A percentile compares a stretch with the other conserved stretches of the same genome.
Evolutionary conservation across 2,113 vertebrate species (phyloP).

Genomic region (Cephalopholis sonnerati): DNA sequence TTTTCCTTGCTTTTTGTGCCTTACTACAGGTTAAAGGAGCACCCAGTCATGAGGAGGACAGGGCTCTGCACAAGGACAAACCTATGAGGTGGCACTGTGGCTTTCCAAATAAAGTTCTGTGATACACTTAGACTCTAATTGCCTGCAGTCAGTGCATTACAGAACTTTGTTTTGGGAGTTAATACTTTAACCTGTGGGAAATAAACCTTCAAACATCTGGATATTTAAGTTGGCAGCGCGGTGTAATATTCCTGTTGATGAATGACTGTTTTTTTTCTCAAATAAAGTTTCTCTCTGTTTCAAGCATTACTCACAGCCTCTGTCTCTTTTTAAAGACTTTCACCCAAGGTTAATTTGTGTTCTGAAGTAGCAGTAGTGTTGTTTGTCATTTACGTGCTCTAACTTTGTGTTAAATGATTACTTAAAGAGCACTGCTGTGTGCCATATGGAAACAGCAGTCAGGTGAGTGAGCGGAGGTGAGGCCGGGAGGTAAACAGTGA

Average conservation of each 20-base stretch:
- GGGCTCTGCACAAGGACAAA: slow-evolving; percentile 73
- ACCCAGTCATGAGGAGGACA: slow-evolving; percentile 65
- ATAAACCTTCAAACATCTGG: slow-evolving; percentile 71
- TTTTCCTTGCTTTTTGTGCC: slow-evolving; percentile 60
- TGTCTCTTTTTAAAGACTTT: slow-evolving; percentile 13
- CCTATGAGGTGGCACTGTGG: slow-evolving; percentile 81
- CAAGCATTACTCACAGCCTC: slow-evolving; percentile 21
- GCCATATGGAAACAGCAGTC: slow-evolving; percentile 77
- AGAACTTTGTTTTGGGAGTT: slow-evolving; percentile 90
- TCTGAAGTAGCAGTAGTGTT: slow-evolving; percentile 4
- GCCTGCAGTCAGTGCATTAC: slow-evolving; percentile 90
- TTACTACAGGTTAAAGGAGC: slow-evolving; percentile 70
- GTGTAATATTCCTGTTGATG: slow-evolving; percentile 22
- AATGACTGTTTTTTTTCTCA: slow-evolving; percentile 46
- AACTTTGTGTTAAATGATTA: slow-evolving; percentile 38
- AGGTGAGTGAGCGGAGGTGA: slow-evolving; percentile 64
- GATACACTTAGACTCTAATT: slow-evolving; percentile 88
- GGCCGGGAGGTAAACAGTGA: slow-evolving; percentile 65
- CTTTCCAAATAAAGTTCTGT: slow-evolving; percentile 91
- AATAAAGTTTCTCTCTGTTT: slow-evolving; percentile 66
- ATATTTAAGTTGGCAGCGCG: slow-evolving; percentile 51
- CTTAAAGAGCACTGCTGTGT: slow-evolving; percentile 36
- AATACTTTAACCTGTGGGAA: slow-evolving; percentile 71
- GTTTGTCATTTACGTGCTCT: background rate
- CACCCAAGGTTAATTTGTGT: slow-evolving; percentile 10